A percentile compares a stretch with the other conserved stretches of the same genome.
Conservation (phyloP, 2,113 vertebrate species). For the Morone chrysops region DNA sequence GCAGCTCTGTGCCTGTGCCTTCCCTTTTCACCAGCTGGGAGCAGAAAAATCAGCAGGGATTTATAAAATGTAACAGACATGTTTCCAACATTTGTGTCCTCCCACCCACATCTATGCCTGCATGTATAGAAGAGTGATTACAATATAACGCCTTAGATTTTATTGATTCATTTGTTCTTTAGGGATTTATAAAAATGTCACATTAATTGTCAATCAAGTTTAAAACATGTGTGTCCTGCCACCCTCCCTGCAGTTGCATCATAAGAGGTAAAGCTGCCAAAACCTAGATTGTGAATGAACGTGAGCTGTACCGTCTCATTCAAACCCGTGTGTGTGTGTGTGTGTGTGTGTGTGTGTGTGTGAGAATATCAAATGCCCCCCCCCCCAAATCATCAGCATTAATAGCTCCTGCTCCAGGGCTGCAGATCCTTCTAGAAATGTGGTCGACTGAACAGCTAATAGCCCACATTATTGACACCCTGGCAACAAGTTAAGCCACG, state of each 20-base stretch:
- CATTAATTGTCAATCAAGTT: background rate
- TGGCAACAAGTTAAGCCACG: background rate
- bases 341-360: too few species aligned
- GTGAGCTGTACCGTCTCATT: background rate
- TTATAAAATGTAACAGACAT: background rate
- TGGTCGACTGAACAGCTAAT: background rate
- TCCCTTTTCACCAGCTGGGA: constrained; percentile 92
- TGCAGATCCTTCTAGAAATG: constrained; percentile 36
- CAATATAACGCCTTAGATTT: too few species aligned
- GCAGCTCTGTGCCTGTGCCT: constrained; percentile 88
- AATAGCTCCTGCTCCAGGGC: background rate
- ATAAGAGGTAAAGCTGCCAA: background rate
- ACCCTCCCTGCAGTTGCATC: background rate
- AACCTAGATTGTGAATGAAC: constrained; percentile 1
- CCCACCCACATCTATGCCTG: too few species aligned
- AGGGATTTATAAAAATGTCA: background rate
- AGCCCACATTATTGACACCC: background rate
- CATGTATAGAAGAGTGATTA: too few species aligned
- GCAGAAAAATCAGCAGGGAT: background rate
- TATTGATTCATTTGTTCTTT: too few species aligned
- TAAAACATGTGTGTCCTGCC: background rate
- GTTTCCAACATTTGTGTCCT: background rate
- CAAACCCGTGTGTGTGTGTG: background rate
- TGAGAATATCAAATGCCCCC: background rate
- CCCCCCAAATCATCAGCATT: background rate